Conservation (phyloP, 2,888 invertebrate species). For the Horisme vitalbata region DNA sequence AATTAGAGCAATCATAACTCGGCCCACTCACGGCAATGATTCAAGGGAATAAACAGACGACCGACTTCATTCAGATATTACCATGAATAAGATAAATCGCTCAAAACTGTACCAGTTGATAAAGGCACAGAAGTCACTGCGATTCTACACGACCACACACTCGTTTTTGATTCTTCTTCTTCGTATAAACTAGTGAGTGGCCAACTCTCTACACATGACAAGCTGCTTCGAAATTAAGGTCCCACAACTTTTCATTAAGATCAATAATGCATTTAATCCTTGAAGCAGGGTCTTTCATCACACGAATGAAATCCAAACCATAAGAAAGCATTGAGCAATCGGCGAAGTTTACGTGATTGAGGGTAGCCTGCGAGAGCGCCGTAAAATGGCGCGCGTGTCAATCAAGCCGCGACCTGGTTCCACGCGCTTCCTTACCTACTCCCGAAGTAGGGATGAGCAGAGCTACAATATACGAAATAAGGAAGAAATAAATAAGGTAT, state of each 20-base stretch:
- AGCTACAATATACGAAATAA: background rate
- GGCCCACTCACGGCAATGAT: constrained; percentile 25
- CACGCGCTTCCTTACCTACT: background rate
- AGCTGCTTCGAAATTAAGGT: too few species aligned
- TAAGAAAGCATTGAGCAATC: constrained; percentile 11
- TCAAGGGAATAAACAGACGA: constrained; percentile 23
- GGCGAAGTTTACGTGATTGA: constrained; percentile 13
- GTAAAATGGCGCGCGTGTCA: constrained; percentile 14
- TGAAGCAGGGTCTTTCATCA: too few species aligned
- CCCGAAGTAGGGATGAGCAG: background rate
- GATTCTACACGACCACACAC: too few species aligned
- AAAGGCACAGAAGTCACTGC: too few species aligned
- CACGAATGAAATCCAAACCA: constrained; percentile 1
- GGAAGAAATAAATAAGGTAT: background rate
- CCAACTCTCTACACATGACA: too few species aligned
- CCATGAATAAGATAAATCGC: too few species aligned
- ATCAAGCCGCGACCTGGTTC: constrained; percentile 3
- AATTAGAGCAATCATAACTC: constrained; percentile 38
- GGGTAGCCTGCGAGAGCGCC: constrained; percentile 4
- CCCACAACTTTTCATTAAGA: too few species aligned
- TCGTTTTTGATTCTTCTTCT: too few species aligned
- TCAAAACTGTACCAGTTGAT: too few species aligned
- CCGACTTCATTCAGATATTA: constrained; percentile 2
- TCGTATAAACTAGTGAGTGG: too few species aligned
- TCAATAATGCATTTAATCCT: too few species aligned